phyloP scores from a whole-genome alignment of 1,140 invertebrate species.

The Calliphora vicina region DNA sequence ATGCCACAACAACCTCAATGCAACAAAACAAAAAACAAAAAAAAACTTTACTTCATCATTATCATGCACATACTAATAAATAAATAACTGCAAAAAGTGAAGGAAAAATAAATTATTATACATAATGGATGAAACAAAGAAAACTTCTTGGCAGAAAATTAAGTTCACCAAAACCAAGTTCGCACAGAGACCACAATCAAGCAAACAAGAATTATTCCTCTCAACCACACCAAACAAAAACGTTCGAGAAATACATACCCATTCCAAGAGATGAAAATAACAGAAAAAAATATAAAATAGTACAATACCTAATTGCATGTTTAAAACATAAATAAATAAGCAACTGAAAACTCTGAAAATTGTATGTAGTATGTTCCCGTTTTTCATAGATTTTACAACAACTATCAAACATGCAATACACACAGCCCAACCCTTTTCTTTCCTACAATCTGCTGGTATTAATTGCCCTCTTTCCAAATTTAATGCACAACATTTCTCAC shows the following conservation, averaged over 20 bases:
- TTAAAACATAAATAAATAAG: neutral
- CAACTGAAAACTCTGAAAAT: too few species aligned
- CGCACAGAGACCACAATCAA: neutral
- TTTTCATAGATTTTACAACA: neutral
- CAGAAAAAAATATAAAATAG: neutral
- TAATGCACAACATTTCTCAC: neutral
- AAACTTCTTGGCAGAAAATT: neutral
- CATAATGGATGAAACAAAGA: neutral
- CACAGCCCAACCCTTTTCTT: neutral
- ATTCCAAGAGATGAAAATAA: neutral
- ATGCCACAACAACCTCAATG: neutral
- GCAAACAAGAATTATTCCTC: neutral
- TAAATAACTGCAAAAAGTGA: neutral
- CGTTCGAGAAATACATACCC: neutral
- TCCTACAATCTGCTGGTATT: neutral
- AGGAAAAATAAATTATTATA: neutral
- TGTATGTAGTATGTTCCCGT: neutral
- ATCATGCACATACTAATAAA: neutral
- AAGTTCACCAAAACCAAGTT: neutral
- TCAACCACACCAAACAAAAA: neutral
- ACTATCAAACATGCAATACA: too few species aligned
- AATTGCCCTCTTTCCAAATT: neutral
- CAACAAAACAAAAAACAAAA: neutral
- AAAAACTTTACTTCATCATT: conserved; percentile 10
- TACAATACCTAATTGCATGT: neutral